Percentiles rank a stretch among this genome's conserved stretches.
Evolutionary conservation across 2,888 invertebrate genomes (phyloP).

Genomic region (Drosophila rellima): DNA sequence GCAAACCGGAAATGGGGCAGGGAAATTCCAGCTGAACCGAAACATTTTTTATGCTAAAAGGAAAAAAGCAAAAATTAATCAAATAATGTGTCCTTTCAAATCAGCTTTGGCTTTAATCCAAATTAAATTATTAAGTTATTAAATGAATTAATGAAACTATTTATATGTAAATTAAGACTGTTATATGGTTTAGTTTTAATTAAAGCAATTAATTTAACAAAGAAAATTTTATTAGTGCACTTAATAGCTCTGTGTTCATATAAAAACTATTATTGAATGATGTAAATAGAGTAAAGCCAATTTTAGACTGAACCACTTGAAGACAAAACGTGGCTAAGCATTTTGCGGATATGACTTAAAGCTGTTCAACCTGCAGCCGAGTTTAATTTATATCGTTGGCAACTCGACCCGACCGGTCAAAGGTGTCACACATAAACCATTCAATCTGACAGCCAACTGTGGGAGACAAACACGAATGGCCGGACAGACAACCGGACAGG

Average conservation of each 20-base stretch:
- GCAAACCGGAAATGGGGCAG: constrained; percentile 15
- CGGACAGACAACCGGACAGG: constrained; percentile 16
- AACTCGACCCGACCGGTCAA: constrained; percentile 71
- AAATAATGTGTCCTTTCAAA: background rate
- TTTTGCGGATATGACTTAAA: constrained; percentile 45
- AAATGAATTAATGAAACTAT: background rate
- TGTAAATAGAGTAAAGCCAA: background rate
- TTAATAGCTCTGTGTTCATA: too few species aligned
- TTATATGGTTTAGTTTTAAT: too few species aligned
- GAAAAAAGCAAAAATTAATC: constrained; percentile 23
- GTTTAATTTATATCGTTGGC: constrained; percentile 77
- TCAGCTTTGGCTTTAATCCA: constrained; percentile 3
- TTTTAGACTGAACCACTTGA: background rate
- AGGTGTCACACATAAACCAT: constrained; percentile 79
- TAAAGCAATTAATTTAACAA: too few species aligned
- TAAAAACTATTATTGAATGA: background rate
- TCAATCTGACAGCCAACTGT: constrained; percentile 75
- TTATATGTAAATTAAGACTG: too few species aligned
- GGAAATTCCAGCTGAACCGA: constrained; percentile 45
- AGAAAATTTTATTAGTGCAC: too few species aligned
- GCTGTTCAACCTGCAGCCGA: constrained; percentile 31
- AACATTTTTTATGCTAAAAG: constrained; percentile 36
- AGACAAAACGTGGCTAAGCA: constrained; percentile 2
- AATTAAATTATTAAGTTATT: background rate
- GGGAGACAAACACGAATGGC: constrained; percentile 30